Evolutionary conservation across 2,113 vertebrate species (phyloP).

Genomic region (Entomyzon cyanotis): DNA sequence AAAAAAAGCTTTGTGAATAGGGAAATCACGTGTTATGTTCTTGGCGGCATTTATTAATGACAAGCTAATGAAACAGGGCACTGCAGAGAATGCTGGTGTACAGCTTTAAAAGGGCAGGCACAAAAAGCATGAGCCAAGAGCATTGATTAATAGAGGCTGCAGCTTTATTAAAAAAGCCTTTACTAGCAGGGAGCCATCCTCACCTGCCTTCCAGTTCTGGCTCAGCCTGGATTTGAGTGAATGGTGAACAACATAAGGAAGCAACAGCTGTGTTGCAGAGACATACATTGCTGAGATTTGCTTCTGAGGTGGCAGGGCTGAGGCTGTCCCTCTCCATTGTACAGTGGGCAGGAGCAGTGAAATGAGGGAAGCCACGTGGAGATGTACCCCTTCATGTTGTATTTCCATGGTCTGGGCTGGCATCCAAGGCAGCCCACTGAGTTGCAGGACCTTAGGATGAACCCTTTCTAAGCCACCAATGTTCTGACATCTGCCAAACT

Average conservation of each 20-base stretch:
- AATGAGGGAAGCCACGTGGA: background rate
- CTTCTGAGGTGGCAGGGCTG: background rate
- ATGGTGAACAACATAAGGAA: background rate
- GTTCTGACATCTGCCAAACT: background rate
- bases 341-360: background rate
- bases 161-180: background rate
- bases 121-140: background rate
- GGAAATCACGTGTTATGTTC: background rate
- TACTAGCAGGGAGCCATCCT: background rate
- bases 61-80: background rate
- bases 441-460: slow-evolving; percentile 1
- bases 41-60: background rate
- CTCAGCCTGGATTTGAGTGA: background rate
- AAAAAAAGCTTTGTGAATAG: background rate
- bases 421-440: background rate
- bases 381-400: background rate
- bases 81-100: background rate
- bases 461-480: background rate
- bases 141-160: background rate
- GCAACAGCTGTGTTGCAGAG: rapidly evolving
- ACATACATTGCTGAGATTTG: background rate
- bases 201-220: background rate
- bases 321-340: background rate
- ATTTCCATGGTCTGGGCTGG: background rate
- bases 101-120: slow-evolving; percentile 1